phyloP scores from a whole-genome alignment of 2,888 invertebrate genomes.

The Latrodectus elegans region DNA sequence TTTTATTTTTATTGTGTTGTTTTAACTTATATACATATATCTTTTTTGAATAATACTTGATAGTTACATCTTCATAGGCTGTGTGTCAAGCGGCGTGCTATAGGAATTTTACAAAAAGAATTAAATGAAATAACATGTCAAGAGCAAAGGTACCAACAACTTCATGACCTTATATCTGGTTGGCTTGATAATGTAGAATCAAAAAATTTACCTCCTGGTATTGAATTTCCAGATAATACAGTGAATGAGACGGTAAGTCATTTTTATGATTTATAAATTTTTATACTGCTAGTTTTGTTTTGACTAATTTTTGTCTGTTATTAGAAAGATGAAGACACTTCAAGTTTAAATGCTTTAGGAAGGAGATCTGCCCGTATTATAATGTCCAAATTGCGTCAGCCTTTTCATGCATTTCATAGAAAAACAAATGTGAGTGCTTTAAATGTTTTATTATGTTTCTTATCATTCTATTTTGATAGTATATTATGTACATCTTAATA shows the following conservation, averaged over 20 bases:
- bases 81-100: constrained; percentile 73
- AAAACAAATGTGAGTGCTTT: constrained; percentile 49
- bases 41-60: too few species aligned
- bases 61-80: constrained; percentile 71
- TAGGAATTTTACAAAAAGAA: constrained; percentile 80
- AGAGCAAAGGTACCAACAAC: constrained; percentile 87
- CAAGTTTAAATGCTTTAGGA: constrained; percentile 63
- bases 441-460: background rate
- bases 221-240: constrained; percentile 72
- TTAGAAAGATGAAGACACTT: constrained; percentile 66
- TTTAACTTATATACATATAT: too few species aligned
- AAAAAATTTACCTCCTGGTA: constrained; percentile 72
- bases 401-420: constrained; percentile 65
- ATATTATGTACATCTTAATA: background rate
- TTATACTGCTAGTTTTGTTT: background rate
- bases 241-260: constrained; percentile 38
- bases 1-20: too few species aligned
- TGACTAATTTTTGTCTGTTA: background rate
- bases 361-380: constrained; percentile 61
- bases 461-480: background rate
- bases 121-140: constrained; percentile 86
- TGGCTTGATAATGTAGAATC: constrained; percentile 72
- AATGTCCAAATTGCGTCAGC: constrained; percentile 61
- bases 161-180: constrained; percentile 81
- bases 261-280: constrained; percentile 24